Evolutionary conservation across 2,113 vertebrate species (phyloP).

Genomic region (Megaleporinus macrocephalus): DNA sequence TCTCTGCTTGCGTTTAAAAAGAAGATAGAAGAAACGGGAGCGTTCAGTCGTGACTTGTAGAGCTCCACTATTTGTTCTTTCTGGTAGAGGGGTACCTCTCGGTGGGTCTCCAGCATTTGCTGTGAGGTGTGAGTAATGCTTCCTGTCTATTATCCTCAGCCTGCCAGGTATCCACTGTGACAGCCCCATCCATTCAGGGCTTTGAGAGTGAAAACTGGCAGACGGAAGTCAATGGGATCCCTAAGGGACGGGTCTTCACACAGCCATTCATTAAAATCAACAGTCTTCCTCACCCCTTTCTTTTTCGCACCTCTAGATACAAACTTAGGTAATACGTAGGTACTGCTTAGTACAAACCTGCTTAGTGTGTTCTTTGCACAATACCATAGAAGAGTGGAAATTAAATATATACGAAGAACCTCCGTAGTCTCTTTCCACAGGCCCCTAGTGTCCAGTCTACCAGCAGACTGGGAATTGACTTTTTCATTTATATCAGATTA

Average conservation of each 20-base stretch:
- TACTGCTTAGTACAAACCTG: no score
- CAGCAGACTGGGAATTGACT: no score
- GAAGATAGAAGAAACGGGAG: not conserved
- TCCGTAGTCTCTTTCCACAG: no score
- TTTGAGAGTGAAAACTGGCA: not conserved
- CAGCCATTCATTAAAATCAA: not conserved
- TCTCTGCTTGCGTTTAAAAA: not conserved
- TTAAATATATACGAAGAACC: no score
- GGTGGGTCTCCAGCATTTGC: not conserved
- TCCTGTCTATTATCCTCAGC: not conserved
- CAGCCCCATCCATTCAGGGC: not conserved
- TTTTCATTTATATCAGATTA: no score
- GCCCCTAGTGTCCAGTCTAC: no score
- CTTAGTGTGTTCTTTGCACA: no score
- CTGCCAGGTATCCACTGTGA: slow-evolving; percentile 4
- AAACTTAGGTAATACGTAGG: no score
- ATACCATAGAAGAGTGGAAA: no score
- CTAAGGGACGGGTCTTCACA: not conserved
- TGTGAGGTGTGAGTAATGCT: not conserved
- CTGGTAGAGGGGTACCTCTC: not conserved
- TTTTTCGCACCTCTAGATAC: no score
- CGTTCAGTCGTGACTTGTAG: not conserved
- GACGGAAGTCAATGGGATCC: not conserved
- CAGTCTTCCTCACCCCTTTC: not conserved
- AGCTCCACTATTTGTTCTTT: not conserved